Evolutionary conservation across 2,888 invertebrate species (phyloP).

Genomic region (Clitarchus hookeri): DNA sequence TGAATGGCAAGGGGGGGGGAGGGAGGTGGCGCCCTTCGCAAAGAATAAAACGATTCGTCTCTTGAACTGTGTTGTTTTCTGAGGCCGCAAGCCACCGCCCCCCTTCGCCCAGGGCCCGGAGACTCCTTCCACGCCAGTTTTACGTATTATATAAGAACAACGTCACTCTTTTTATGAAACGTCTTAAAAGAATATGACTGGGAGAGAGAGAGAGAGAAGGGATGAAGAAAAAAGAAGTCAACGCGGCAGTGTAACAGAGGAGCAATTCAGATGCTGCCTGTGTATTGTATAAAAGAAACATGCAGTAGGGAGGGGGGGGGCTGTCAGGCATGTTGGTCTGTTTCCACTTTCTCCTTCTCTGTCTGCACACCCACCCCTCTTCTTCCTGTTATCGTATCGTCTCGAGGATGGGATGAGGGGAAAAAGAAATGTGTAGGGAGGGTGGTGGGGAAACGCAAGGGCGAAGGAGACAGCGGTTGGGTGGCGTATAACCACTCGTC

Average conservation of each 20-base stretch:
- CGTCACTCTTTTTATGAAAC: constrained; percentile 45
- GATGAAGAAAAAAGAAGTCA: not conserved
- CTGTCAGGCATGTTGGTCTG: constrained; percentile 38
- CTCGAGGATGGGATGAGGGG: not conserved
- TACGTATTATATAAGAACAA: constrained; percentile 36
- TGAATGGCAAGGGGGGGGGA: not conserved
- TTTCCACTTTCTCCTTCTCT: constrained; percentile 24
- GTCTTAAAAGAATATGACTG: constrained; percentile 46
- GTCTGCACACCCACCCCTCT: constrained; percentile 6
- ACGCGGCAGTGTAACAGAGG: constrained; percentile 1
- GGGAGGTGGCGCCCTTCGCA: constrained; percentile 8
- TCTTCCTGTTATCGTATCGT: constrained; percentile 17
- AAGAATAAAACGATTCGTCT: constrained; percentile 22
- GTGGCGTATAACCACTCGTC: constrained; percentile 31
- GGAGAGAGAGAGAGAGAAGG: constrained; percentile 22
- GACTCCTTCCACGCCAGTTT: constrained; percentile 31
- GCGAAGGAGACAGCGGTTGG: constrained; percentile 26
- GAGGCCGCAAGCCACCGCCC: constrained; percentile 20
- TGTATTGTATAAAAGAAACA: constrained; percentile 36
- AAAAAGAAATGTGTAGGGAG: not conserved
- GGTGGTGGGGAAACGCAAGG: constrained; percentile 8
- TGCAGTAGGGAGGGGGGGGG: constrained; percentile 19
- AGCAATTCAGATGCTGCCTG: constrained; percentile 38
- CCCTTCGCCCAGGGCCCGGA: not conserved
- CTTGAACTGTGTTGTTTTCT: constrained; percentile 22